phyloP scores from a whole-genome alignment of 30 jellyfish, hydroid and myxozoan genomes.

The Cassiopea andromeda region DNA sequence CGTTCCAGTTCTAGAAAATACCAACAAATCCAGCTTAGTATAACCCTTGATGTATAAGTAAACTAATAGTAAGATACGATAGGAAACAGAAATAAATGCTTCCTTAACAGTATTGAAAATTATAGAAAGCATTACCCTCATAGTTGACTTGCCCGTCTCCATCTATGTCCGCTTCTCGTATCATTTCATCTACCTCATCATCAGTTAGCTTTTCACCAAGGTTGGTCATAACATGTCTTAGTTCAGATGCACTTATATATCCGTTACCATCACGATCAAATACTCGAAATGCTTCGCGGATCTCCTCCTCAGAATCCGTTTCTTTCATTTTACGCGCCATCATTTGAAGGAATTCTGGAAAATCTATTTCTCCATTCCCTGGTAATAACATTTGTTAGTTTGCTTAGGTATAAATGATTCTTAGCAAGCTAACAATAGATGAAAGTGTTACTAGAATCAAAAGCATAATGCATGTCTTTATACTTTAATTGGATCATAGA shows the following conservation, averaged over 20 bases:
- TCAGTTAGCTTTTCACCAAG: conserved; percentile 91
- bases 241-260: conserved; percentile 87
- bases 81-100: no score
- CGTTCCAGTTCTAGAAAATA: no score
- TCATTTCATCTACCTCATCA: conserved; percentile 96
- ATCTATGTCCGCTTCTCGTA: conserved; percentile 93
- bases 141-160: conserved; percentile 94
- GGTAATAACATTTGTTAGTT: no score
- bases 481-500: no score
- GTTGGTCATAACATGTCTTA: conserved; percentile 90
- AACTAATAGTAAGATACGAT: no score
- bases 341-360: conserved; percentile 88
- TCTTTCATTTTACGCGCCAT: conserved; percentile 87
- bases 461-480: neutral
- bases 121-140: conserved; percentile 66
- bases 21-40: no score
- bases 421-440: no score
- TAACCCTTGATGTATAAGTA: no score
- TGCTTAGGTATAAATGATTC: no score
- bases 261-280: conserved; percentile 97
- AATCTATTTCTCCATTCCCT: conserved; percentile 95
- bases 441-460: neutral
- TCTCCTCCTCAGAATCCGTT: conserved; percentile 90
- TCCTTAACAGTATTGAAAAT: no score
- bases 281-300: conserved; percentile 97